Base-by-base conservation (phyloP, 2,797 vertebrate genomes). In the Myotis daubentonii region DNA sequence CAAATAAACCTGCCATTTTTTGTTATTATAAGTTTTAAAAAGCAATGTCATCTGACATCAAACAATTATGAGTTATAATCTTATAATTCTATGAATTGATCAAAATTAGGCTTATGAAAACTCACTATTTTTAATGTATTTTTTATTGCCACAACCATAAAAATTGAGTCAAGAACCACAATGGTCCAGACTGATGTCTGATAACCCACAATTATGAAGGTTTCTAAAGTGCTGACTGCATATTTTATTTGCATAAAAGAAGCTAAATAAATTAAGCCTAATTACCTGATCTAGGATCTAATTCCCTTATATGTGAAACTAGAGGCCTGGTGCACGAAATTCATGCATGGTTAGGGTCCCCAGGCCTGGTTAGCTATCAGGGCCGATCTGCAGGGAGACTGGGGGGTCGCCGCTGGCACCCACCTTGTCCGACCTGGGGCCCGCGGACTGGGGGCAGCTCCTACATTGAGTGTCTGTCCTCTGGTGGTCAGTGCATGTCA, bases 261-360 rank as follows among this genome's bases (percentile, higher is more conserved):
- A 90, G 22, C 6, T 87, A 94, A 89, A 83, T 82, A 83, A 87
- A 78, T 51, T 78, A 78, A 88, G 8, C 11, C 17, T 81, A 78
- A 76, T 89, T 57, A 71, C 7, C 6, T 53, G 2, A 30, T 76
- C 33, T 57, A 89, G 47, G n/a, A 13, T 93, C 33, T 81, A 49
- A 78, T 66, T 86, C 80, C 19, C 15, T 71, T 92, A 30, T 44
- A 4, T 81, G 10, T 22, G 30, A 86, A 95, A 71, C 78, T 62
- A 30, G 28, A 30, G 13, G 60, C 28, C 60, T 0, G 1, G 28
- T 62, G 60, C 13, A 62, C 6, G 6, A 30, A 62, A 62, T 62
- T 12, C 5, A 0, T 28, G 60, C 60, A 30, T 1, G 1, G 28
- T 6, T 62, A 15, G 13, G 60, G 13, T 62, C 25, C 28, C 60